Base-by-base conservation (phyloP, 2,797 vertebrate genomes). In the Austrolebias charrua region DNA sequence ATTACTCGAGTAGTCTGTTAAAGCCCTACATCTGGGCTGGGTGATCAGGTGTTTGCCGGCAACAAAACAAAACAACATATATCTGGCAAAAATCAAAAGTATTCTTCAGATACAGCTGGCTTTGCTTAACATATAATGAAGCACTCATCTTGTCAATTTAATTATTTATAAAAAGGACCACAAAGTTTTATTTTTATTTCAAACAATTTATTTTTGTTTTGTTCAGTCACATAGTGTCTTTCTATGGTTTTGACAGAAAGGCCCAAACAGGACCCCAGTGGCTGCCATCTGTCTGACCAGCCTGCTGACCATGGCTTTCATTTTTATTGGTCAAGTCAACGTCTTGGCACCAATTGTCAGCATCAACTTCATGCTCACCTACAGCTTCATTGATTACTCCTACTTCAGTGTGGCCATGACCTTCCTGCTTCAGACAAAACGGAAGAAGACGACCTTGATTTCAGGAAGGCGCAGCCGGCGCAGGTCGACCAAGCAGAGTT, bases 281-380 rank as follows among this genome's bases (percentile, higher is more conserved):
- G 94, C 96, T 56, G 96, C 95, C 0, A 98, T 99, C 89, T 96
- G 92, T 84, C 88, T 99, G 78, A 98, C 96, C 28, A 95, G 94
- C 86, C 73, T 98, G 71, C 84, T 99, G 83, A 97, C 97, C 20
- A 92, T 96, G 95, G 95, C 95, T 63, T 98, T 98, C 60, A 82
- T 99, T 80, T 96, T 98, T 64, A 92, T 98, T 48, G 96, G 97
- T 20, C 93, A 93, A 88, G 95, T 98, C 81, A 98, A 99, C 0
- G 40, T 95, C 28, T 88, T 99, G 75, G 97, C 98, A 13, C 94
- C 97, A 9, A 97, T 99, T 1, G 97, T 99, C 75, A 97, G 94
- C 75, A 96, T 98, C 81, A 97, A 92, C 90, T 99, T 98, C 90
- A 95, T 99, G 96, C 88, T 99, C 83, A 98, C 97, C 0, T 99